These are phyloP conservation scores for Luperina nickerlii DNA, from an alignment of 2,888 invertebrate species.

Conservation along the genomic window DNA sequence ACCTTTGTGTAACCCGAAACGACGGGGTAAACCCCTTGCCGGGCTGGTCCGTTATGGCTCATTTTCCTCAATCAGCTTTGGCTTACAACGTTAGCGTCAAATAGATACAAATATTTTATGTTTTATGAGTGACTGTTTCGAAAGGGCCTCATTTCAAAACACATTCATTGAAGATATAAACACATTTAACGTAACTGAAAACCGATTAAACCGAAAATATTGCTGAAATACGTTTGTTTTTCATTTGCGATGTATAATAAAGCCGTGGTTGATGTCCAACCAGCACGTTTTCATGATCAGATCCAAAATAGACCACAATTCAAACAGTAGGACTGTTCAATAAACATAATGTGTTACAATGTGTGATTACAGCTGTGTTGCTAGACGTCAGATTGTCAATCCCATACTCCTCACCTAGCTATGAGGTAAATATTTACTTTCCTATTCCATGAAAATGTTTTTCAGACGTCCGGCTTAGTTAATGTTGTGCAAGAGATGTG, in stretches of 20 bases:
- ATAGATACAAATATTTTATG: constrained; percentile 30
- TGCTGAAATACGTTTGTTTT: constrained; percentile 4
- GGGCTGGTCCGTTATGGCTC: constrained; percentile 14
- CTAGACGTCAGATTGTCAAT: constrained; percentile 42
- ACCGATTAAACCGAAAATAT: constrained; percentile 21
- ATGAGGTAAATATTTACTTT: constrained; percentile 42
- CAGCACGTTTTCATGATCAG: constrained; percentile 32
- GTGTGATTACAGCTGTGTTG: constrained; percentile 26
- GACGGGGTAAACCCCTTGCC: constrained; percentile 18
- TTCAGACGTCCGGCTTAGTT: background rate
- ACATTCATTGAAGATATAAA: constrained; percentile 27
- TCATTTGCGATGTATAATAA: background rate
- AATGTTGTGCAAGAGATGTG: background rate
- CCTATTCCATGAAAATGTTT: constrained; percentile 28
- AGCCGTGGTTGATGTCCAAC: constrained; percentile 23
- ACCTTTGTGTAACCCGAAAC: constrained; percentile 45
- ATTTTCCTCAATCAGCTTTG: constrained; percentile 32
- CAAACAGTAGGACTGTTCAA: constrained; percentile 41
- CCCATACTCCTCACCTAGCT: constrained; percentile 13
- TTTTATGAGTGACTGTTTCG: constrained; percentile 30
- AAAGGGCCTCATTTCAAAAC: constrained; percentile 34
- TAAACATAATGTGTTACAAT: constrained; percentile 42
- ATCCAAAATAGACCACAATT: constrained; percentile 50
- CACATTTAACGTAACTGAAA: constrained; percentile 42
- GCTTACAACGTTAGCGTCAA: constrained; percentile 9